Conservation (phyloP, 2,113 vertebrate genomes). For the Engraulis encrasicolus region DNA sequence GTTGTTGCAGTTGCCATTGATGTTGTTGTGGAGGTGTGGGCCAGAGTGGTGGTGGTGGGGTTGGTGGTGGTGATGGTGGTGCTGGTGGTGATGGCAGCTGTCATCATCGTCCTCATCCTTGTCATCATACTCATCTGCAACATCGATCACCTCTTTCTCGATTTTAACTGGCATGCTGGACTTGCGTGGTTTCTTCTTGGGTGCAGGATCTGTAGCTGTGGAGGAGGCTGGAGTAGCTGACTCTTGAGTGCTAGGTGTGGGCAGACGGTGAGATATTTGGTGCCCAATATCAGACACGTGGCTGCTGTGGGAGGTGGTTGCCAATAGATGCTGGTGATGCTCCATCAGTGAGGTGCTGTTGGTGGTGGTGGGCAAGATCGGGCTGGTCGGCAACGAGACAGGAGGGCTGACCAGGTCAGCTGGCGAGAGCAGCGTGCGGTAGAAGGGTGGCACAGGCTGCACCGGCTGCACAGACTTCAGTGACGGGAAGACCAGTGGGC, state of each 20-base stretch:
- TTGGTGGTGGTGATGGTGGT: slow-evolving; percentile 52
- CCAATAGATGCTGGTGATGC: slow-evolving; percentile 79
- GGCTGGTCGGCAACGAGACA: slow-evolving; percentile 92
- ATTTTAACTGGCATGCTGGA: slow-evolving; percentile 99
- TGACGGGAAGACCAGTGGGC: slow-evolving; percentile 91
- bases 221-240: slow-evolving; percentile 79
- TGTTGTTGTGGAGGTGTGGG: slow-evolving; percentile 72
- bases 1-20: slow-evolving; percentile 84
- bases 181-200: slow-evolving; percentile 98
- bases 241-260: slow-evolving; percentile 76
- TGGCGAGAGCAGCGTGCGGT: slow-evolving; percentile 92
- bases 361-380: slow-evolving; percentile 88
- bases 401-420: slow-evolving; percentile 95
- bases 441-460: slow-evolving; percentile 97
- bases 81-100: slow-evolving; percentile 64
- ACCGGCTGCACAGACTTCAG: slow-evolving; percentile 97
- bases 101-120: slow-evolving; percentile 90
- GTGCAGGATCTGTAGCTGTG: slow-evolving; percentile 83
- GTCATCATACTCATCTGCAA: slow-evolving; percentile 94
- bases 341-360: slow-evolving; percentile 76
- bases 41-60: slow-evolving; percentile 59
- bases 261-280: slow-evolving; percentile 72
- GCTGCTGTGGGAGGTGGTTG: slow-evolving; percentile 70
- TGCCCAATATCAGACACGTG: slow-evolving; percentile 80
- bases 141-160: slow-evolving; percentile 96